Base-by-base conservation (phyloP, 2,888 invertebrate genomes). In the Lucinisca nassula region DNA sequence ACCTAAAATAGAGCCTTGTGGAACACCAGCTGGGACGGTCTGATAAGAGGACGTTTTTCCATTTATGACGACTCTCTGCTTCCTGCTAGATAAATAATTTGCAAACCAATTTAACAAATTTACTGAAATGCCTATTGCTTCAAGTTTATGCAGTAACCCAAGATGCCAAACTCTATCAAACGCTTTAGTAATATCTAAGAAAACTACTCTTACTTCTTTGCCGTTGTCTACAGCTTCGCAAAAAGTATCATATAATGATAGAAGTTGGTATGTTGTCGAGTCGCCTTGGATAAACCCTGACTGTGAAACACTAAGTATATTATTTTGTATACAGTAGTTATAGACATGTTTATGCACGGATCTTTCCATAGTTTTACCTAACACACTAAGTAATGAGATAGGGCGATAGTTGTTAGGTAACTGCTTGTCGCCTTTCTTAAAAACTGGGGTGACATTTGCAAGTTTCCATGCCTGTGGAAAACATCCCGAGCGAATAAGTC, bases 111-210 rank as follows among this genome's bases (percentile, higher is more conserved):
- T 21, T 17, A 55, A 17, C 4, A 55, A 8, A 8, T 21, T 55
- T 8, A 2, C 55, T 55, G 55, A 17, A 17, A 55, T 55, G 17
- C 55, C 55, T 17, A 55, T 55, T 4, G 12, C 4, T 55, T 55
- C 21, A 21, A 55, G 55, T 17, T 55, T 55, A 55, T 55, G 55
- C 21, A 87, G n/a, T 21, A 87, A 76, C 0, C 75, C 84, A 10
- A 21, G 30, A 49, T 82, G 79, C 78, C 82, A 78, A 21, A 85
- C 80, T 58, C 76, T 78, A 51, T 88, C 88, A 74, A 88, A 88
- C 2, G 88, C 85, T 49, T 88, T 85, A n/a, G 76, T 79, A 12
- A 85, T 82, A 49, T 88, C 85, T 38, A 45, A 85, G 58, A 84
- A 85, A 24, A 85, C 67, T 27, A 81, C 75, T 67, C 84, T 30